phyloP scores from a whole-genome alignment of 2,113 vertebrate species.

The Hiodon alosoides region DNA sequence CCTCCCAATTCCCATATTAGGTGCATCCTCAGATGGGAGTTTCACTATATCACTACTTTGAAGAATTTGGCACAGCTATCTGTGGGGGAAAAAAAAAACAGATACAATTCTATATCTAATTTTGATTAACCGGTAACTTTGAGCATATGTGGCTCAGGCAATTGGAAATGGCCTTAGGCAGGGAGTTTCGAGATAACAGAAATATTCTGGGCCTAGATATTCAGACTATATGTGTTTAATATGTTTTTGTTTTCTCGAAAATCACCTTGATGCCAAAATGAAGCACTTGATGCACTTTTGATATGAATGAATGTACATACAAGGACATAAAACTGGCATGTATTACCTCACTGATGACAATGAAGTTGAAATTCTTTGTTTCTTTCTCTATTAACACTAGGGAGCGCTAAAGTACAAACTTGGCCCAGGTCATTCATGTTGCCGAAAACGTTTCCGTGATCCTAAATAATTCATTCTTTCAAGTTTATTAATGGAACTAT shows the following conservation, averaged over 20 bases:
- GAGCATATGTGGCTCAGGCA: neutral
- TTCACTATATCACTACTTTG: neutral
- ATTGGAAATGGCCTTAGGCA: neutral
- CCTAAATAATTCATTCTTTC: slow-evolving; percentile 20
- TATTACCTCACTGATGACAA: too few relatives aligned
- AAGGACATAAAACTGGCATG: too few relatives aligned
- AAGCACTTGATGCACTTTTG: too few relatives aligned
- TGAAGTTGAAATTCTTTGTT: slow-evolving; percentile 6
- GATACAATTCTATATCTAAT: neutral
- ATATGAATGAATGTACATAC: too few relatives aligned
- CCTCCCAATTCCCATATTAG: neutral
- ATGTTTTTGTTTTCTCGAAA: neutral
- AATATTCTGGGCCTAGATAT: neutral
- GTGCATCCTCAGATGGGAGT: neutral
- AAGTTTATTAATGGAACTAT: slow-evolving; percentile 26
- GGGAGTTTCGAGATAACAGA: neutral
- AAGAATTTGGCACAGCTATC: neutral
- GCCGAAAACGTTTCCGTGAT: neutral
- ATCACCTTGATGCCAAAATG: too few relatives aligned
- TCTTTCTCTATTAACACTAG: slow-evolving; percentile 17
- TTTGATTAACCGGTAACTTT: neutral
- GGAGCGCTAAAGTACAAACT: slow-evolving; percentile 20
- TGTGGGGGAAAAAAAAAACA: neutral
- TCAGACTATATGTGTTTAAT: neutral
- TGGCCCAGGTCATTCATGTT: neutral